Conservation (phyloP, 2,797 vertebrate species). For the Enteromius afrohamiltoni region DNA sequence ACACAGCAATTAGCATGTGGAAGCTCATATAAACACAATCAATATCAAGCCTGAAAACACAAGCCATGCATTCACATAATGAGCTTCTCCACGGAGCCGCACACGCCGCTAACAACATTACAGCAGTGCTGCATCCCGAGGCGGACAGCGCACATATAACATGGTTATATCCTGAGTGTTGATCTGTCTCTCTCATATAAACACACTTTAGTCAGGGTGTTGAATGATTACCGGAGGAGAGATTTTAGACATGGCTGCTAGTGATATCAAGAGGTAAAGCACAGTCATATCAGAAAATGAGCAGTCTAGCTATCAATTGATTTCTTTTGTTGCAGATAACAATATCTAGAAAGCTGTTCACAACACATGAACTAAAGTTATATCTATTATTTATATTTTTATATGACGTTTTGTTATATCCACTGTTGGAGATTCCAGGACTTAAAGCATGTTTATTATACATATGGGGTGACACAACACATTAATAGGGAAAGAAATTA, state of each 20-base stretch:
- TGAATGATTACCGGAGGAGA: conserved; percentile 3
- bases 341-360: neutral
- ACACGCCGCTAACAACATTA: conserved; percentile 14
- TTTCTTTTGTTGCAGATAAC: neutral
- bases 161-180: conserved; percentile 1
- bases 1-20: neutral
- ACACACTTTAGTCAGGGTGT: conserved; percentile 4
- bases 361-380: neutral
- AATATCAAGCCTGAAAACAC: conserved; percentile 26
- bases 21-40: conserved; percentile 39
- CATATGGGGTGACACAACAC: neutral
- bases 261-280: neutral
- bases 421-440: neutral
- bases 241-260: conserved; percentile 1
- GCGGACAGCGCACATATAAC: neutral
- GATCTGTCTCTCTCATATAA: conserved; percentile 3
- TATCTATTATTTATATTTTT: too few species aligned
- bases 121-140: conserved; percentile 1
- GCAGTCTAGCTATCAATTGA: neutral
- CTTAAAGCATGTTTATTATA: neutral
- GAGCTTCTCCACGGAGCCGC: conserved; percentile 18
- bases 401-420: neutral
- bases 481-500: neutral
- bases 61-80: conserved; percentile 42
- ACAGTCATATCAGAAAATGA: neutral